Percentiles rank a stretch among this genome's conserved stretches.
Evolutionary conservation across 2,797 vertebrate species (phyloP).

Genomic region (Fundulus diaphanus): DNA sequence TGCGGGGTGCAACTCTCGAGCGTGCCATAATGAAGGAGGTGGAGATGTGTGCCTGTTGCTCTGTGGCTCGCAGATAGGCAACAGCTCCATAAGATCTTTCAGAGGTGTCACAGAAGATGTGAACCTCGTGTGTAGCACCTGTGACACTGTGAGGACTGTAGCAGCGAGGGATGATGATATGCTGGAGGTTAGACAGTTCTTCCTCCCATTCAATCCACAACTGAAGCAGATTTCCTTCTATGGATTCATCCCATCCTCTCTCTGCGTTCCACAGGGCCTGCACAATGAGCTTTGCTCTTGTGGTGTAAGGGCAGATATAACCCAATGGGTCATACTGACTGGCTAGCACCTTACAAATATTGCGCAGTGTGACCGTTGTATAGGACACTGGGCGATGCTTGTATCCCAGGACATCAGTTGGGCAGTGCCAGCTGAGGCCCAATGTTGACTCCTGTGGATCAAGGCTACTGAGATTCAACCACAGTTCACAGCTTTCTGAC

Average conservation of each 20-base stretch:
- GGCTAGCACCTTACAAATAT: too few relatives aligned
- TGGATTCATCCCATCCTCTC: conserved; percentile 5
- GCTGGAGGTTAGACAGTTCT: neutral
- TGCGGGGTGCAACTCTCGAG: neutral
- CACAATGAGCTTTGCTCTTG: neutral
- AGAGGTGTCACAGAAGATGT: neutral
- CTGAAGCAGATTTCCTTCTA: conserved; percentile 3
- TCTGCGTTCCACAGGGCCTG: neutral
- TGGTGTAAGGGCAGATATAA: too few relatives aligned
- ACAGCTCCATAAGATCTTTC: neutral
- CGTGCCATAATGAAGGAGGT: neutral
- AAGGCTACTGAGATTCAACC: too few relatives aligned
- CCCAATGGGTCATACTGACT: too few relatives aligned
- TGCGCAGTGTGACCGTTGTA: too few relatives aligned
- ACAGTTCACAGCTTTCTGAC: too few relatives aligned
- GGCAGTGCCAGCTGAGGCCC: too few relatives aligned
- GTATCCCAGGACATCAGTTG: too few relatives aligned
- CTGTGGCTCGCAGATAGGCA: neutral
- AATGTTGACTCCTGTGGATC: too few relatives aligned
- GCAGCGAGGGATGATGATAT: neutral
- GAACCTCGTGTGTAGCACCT: neutral
- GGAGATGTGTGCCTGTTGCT: neutral
- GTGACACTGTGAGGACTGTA: neutral
- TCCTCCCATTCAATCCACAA: neutral
- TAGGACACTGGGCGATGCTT: too few relatives aligned